Evolutionary conservation across 2,797 vertebrate species (phyloP).

Genomic region (Acanthurus tractus): DNA sequence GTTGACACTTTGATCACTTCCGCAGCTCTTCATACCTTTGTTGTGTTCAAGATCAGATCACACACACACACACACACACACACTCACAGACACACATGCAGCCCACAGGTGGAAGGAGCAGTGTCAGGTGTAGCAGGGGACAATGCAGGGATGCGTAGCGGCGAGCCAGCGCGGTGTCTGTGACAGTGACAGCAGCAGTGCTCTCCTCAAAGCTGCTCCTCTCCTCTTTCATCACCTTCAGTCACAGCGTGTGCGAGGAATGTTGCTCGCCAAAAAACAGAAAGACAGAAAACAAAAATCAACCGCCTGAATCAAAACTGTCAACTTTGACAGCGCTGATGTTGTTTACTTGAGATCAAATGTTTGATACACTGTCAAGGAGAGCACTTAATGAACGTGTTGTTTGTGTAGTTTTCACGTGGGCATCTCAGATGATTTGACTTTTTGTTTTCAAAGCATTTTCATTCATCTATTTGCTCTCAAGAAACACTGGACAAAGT

Average conservation of each 20-base stretch:
- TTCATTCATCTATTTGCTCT: neutral
- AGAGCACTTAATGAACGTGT: neutral
- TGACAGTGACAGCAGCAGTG: slow-evolving; percentile 56
- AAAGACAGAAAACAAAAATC: neutral
- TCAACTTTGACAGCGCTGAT: neutral
- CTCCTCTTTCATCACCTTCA: slow-evolving; percentile 56
- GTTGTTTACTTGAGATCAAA: neutral
- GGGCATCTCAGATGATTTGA: no score
- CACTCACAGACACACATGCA: slow-evolving; percentile 18
- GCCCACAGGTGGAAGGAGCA: slow-evolving; percentile 45
- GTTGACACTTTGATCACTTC: slow-evolving; percentile 74
- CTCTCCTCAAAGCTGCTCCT: slow-evolving; percentile 51
- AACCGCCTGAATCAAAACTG: neutral
- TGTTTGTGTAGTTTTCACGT: neutral
- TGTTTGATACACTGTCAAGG: neutral
- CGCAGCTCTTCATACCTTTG: slow-evolving; percentile 56
- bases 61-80: slow-evolving; percentile 29
- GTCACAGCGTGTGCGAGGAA: slow-evolving; percentile 23
- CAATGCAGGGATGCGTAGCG: slow-evolving; percentile 65
- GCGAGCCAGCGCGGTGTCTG: slow-evolving; percentile 61
- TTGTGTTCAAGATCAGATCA: slow-evolving; percentile 68
- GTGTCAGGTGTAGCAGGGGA: slow-evolving; percentile 75
- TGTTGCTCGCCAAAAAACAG: slow-evolving; percentile 17
- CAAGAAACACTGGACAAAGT: neutral
- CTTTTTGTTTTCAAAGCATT: no score